A percentile compares a stretch with the other conserved stretches of the same genome.
Conservation (phyloP, 37 sponge, comb jelly and placozoan species). For the Ephydatia muelleri region DNA sequence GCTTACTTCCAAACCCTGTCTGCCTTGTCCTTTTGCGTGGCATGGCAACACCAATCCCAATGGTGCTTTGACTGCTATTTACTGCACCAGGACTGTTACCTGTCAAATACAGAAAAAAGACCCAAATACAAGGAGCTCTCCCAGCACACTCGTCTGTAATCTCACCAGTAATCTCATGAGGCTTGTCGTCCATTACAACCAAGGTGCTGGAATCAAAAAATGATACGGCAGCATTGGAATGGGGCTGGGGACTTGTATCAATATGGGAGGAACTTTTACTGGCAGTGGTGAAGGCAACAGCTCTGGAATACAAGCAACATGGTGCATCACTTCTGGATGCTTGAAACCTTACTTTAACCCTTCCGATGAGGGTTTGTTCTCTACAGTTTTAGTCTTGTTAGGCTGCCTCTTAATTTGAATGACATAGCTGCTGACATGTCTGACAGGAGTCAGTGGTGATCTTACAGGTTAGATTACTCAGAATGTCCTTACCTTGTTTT, state of each 20-base stretch:
- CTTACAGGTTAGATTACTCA: not conserved
- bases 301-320: too few relatives aligned
- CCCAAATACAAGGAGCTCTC: too few relatives aligned
- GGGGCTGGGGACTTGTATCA: not conserved
- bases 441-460: not conserved
- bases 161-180: not conserved
- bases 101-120: not conserved
- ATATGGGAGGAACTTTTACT: too few relatives aligned
- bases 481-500: slow-evolving; percentile 43
- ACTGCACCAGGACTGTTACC: not conserved
- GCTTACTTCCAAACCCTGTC: not conserved
- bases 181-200: not conserved
- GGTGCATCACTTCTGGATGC: too few relatives aligned
- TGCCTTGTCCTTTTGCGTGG: slow-evolving; percentile 22
- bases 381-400: not conserved
- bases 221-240: not conserved
- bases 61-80: too few relatives aligned
- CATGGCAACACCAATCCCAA: not conserved
- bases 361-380: not conserved
- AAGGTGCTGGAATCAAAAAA: not conserved
- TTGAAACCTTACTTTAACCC: not conserved
- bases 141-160: not conserved
- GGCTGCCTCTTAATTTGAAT: not conserved
- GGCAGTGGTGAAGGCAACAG: too few relatives aligned
- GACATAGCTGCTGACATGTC: not conserved